A percentile compares a stretch with the other conserved stretches of the same genome.
phyloP scores from a whole-genome alignment of 2,888 invertebrate genomes.

The Oithona nana region DNA sequence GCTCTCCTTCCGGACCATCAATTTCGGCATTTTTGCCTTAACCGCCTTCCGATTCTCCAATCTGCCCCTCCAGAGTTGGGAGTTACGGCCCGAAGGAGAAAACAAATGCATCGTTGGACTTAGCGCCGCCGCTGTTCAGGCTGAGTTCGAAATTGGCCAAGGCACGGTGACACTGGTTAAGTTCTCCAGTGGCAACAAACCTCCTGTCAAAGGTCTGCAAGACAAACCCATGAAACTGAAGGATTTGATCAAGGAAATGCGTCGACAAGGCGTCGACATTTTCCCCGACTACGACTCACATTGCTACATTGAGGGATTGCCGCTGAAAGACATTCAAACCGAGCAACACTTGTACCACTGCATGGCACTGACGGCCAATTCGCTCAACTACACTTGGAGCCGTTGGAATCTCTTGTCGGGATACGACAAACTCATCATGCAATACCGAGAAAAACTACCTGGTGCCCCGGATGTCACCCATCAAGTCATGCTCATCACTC shows the following conservation, averaged over 20 bases:
- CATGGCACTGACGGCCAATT: slow-evolving; percentile 45
- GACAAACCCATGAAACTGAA: slow-evolving; percentile 13
- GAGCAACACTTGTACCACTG: slow-evolving; percentile 44
- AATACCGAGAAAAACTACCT: slow-evolving; percentile 38
- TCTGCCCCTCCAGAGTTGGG: slow-evolving; percentile 70
- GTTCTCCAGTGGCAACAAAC: slow-evolving; percentile 16
- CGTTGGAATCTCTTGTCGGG: slow-evolving; percentile 44
- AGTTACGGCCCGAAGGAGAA: slow-evolving; percentile 30
- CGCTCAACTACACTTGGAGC: slow-evolving; percentile 53
- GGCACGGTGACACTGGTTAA: slow-evolving; percentile 11
- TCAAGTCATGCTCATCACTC: slow-evolving; percentile 39
- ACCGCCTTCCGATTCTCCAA: slow-evolving; percentile 54
- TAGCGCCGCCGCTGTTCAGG: slow-evolving; percentile 15
- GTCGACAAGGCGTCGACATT: slow-evolving; percentile 52
- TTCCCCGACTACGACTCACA: slow-evolving; percentile 52
- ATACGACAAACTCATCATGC: slow-evolving; percentile 42
- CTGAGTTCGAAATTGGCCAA: slow-evolving; percentile 9
- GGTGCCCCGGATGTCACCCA: slow-evolving; percentile 23
- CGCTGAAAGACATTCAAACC: slow-evolving; percentile 42
- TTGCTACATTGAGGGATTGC: slow-evolving; percentile 35
- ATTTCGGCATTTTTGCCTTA: slow-evolving; percentile 49
- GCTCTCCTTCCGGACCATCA: slow-evolving; percentile 48
- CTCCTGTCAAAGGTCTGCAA: slow-evolving; percentile 7
- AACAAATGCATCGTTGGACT: slow-evolving; percentile 7
- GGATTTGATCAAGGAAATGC: slow-evolving; percentile 29